phyloP scores from a whole-genome alignment of 2,113 vertebrate species.

The Ranitomeya variabilis region DNA sequence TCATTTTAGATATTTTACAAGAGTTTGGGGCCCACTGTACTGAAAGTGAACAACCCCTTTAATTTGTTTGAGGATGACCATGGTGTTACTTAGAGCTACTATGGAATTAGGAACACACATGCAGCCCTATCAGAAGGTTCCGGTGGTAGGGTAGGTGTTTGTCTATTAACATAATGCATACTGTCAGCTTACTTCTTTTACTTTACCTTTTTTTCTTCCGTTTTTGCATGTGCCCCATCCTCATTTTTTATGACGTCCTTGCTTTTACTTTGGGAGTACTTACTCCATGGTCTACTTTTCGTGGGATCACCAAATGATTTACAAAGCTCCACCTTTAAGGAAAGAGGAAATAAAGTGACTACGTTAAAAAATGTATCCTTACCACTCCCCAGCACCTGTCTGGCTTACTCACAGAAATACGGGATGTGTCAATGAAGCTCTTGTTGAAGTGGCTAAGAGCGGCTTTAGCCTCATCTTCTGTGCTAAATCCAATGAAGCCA shows the following conservation, averaged over 20 bases:
- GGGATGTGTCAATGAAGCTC: constrained; percentile 90
- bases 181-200: constrained; percentile 58
- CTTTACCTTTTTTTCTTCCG: constrained; percentile 70
- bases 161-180: neutral
- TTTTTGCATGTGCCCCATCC: neutral
- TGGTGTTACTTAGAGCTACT: too few relatives aligned
- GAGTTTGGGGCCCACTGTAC: too few relatives aligned
- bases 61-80: too few relatives aligned
- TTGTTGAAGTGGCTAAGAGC: constrained; percentile 86
- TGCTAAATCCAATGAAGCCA: constrained; percentile 92
- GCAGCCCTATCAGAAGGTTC: too few relatives aligned
- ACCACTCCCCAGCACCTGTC: too few relatives aligned
- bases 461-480: constrained; percentile 79
- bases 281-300: constrained; percentile 92
- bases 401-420: constrained; percentile 76
- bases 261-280: constrained; percentile 74
- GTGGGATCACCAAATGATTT: constrained; percentile 90
- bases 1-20: too few relatives aligned
- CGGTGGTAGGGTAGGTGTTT: neutral
- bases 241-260: constrained; percentile 51
- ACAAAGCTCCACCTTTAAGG: constrained; percentile 88
- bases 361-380: neutral
- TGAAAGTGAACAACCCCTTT: too few relatives aligned
- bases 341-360: neutral
- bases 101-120: too few relatives aligned